These are phyloP conservation scores for Synanthedon vespiformis DNA, from an alignment of 2,888 invertebrate genomes.

Conservation along the genomic window DNA sequence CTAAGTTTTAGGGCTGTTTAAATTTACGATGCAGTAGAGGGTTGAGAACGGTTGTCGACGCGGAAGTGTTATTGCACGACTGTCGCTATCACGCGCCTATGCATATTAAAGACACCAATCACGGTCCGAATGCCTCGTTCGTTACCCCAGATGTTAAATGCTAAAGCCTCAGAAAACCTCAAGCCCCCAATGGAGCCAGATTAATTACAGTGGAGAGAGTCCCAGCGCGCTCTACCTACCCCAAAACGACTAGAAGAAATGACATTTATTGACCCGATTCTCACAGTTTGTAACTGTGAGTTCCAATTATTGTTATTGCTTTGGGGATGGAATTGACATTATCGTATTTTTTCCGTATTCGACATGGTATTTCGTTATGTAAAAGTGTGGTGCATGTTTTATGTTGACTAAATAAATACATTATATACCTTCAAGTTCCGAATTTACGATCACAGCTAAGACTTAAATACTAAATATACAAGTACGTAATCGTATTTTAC, in stretches of 20 bases:
- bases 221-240: constrained; percentile 8
- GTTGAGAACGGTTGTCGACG: background rate
- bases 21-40: constrained; percentile 6
- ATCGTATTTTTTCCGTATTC: too few species aligned
- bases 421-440: too few species aligned
- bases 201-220: constrained; percentile 33
- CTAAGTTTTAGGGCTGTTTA: constrained; percentile 14
- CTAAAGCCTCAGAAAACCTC: constrained; percentile 16
- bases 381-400: too few species aligned
- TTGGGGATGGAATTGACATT: too few species aligned
- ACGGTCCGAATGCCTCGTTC: constrained; percentile 24
- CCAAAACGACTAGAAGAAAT: constrained; percentile 16
- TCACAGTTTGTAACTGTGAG: background rate
- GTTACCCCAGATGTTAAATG: constrained; percentile 32
- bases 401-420: too few species aligned
- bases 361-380: too few species aligned
- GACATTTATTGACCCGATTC: constrained; percentile 7
- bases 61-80: constrained; percentile 8
- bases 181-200: constrained; percentile 22
- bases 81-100: constrained; percentile 21
- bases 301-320: background rate
- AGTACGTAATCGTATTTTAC: too few species aligned
- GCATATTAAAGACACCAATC: constrained; percentile 49
- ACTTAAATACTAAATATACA: too few species aligned
- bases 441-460: too few species aligned